Evolutionary conservation across 2,113 vertebrate genomes (phyloP).

Genomic region (Phoenicopterus ruber): DNA sequence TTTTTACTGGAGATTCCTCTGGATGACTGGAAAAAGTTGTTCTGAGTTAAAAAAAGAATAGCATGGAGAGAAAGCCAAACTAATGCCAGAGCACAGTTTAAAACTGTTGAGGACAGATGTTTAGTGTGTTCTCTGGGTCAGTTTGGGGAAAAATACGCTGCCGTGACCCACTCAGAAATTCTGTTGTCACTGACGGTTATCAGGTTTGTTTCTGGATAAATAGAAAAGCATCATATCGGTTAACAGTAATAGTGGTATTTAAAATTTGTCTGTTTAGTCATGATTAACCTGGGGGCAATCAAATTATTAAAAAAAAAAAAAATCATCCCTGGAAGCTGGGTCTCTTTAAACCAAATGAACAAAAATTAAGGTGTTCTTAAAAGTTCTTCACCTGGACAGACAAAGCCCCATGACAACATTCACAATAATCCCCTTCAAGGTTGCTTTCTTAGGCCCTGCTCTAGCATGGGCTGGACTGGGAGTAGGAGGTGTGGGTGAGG

Average conservation of each 20-base stretch:
- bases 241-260: background rate
- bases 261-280: background rate
- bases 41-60: conserved; percentile 56
- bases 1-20: conserved; percentile 60
- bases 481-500: rapidly evolving
- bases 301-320: background rate
- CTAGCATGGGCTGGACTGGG: background rate
- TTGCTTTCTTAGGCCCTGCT: background rate
- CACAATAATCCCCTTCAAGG: background rate
- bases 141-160: background rate
- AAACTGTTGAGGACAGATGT: conserved; percentile 29
- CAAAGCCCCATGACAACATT: rapidly evolving
- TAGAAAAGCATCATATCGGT: background rate
- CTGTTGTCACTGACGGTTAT: background rate
- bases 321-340: background rate
- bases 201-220: background rate
- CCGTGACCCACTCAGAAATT: background rate
- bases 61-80: conserved; percentile 5
- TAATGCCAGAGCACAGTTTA: conserved; percentile 21
- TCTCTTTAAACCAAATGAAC: background rate
- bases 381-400: background rate
- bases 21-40: conserved; percentile 55
- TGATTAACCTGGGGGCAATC: background rate
- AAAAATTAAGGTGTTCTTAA: background rate
- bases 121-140: conserved; percentile 1